Conservation (phyloP, 2,888 invertebrate genomes). For the Ypsolopha scabrella region DNA sequence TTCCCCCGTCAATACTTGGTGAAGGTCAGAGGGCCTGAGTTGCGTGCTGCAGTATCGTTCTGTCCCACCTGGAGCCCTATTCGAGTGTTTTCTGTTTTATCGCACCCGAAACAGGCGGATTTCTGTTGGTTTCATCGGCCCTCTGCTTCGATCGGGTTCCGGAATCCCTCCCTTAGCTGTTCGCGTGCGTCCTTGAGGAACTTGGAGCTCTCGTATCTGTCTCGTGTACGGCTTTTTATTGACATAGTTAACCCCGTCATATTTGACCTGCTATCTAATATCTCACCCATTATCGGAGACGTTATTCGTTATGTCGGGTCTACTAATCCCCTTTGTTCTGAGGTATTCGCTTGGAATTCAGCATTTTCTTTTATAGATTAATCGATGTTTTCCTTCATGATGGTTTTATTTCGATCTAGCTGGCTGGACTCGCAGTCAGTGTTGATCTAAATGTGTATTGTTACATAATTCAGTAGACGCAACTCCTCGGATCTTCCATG, state of each 20-base stretch:
- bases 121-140: not conserved
- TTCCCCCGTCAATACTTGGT: not conserved
- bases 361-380: not conserved
- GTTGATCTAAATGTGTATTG: conserved; percentile 15
- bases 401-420: not conserved
- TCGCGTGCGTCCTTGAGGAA: not conserved
- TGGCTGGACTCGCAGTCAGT: not conserved
- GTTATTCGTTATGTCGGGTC: conserved; percentile 1
- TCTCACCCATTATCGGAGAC: not conserved
- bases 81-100: too few species aligned
- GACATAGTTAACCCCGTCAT: not conserved
- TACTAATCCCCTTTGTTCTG: conserved; percentile 10
- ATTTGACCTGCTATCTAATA: not conserved
- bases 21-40: conserved; percentile 1
- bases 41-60: not conserved
- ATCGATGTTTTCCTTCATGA: not conserved
- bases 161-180: too few species aligned
- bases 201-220: not conserved
- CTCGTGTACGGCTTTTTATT: not conserved
- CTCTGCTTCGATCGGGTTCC: not conserved
- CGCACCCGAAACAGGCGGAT: not conserved
- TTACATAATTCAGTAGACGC: conserved; percentile 28
- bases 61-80: too few species aligned
- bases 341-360: conserved; percentile 7
- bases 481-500: not conserved